Conservation (phyloP, 2,888 invertebrate genomes). For the Drosophila emarginata region DNA sequence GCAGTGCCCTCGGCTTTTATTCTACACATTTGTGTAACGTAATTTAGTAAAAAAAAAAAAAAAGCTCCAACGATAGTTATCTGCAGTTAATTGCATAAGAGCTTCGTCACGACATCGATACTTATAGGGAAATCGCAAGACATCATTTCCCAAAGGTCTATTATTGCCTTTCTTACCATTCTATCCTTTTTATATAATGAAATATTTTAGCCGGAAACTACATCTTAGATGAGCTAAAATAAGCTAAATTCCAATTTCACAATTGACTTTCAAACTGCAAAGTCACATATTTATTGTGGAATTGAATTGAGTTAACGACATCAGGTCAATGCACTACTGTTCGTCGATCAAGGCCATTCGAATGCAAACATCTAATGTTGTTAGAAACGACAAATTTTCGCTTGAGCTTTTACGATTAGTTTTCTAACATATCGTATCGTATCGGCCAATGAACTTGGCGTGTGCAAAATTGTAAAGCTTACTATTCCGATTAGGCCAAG, state of each 20-base stretch:
- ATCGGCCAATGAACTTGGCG: conserved; percentile 44
- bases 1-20: not conserved
- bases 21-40: not conserved
- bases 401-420: not conserved
- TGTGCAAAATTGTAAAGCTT: conserved; percentile 10
- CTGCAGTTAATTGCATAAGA: not conserved
- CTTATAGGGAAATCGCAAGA: not conserved
- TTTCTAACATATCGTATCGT: conserved; percentile 24
- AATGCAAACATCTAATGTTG: conserved; percentile 15
- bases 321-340: conserved; percentile 7
- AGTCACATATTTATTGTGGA: not conserved
- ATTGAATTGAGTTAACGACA: not conserved
- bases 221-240: not conserved
- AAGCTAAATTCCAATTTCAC: not conserved
- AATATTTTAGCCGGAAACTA: not conserved
- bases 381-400: conserved; percentile 7
- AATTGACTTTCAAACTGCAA: not conserved
- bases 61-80: not conserved
- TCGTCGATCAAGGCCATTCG: conserved; percentile 10
- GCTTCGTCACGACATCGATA: not conserved
- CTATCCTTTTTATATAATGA: not conserved
- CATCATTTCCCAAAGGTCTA: no score
- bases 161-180: not conserved
- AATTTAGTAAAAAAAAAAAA: not conserved
- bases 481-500: conserved; percentile 1